These are phyloP conservation scores for Anaspis maculata DNA, from an alignment of 2,888 invertebrate genomes.

Conservation along the genomic window DNA sequence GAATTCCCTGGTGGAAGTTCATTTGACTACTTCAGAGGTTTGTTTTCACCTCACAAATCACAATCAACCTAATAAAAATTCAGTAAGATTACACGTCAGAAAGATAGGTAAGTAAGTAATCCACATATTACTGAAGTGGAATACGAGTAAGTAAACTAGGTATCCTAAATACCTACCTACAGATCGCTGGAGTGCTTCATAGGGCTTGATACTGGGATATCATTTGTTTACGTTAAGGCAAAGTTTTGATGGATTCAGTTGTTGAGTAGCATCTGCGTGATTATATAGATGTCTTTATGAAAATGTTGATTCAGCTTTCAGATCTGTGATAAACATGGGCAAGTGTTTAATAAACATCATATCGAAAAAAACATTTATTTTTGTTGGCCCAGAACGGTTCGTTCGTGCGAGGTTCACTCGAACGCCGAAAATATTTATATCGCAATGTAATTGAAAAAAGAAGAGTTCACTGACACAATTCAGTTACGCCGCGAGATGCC, in stretches of 20 bases:
- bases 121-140: too few relatives aligned
- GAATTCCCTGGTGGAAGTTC: too few relatives aligned
- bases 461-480: conserved; percentile 9
- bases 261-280: conserved; percentile 10
- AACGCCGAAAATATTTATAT: conserved; percentile 8
- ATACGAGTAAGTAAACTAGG: too few relatives aligned
- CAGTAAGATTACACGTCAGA: too few relatives aligned
- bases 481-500: too few relatives aligned
- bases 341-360: conserved; percentile 23
- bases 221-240: conserved; percentile 10
- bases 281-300: conserved; percentile 24
- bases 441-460: conserved; percentile 4
- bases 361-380: conserved; percentile 10
- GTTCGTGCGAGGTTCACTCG: conserved; percentile 5
- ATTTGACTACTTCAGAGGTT: too few relatives aligned
- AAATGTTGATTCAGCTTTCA: conserved; percentile 24
- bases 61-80: too few relatives aligned
- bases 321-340: conserved; percentile 21
- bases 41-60: too few relatives aligned
- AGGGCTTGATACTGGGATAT: too few relatives aligned
- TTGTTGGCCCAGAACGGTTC: conserved; percentile 11
- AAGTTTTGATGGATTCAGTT: conserved; percentile 12
- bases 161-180: too few relatives aligned
- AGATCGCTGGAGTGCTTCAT: too few relatives aligned
- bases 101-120: too few relatives aligned